Evolutionary conservation across 2,113 vertebrate species (phyloP).

Genomic region (Trachemys scripta): DNA sequence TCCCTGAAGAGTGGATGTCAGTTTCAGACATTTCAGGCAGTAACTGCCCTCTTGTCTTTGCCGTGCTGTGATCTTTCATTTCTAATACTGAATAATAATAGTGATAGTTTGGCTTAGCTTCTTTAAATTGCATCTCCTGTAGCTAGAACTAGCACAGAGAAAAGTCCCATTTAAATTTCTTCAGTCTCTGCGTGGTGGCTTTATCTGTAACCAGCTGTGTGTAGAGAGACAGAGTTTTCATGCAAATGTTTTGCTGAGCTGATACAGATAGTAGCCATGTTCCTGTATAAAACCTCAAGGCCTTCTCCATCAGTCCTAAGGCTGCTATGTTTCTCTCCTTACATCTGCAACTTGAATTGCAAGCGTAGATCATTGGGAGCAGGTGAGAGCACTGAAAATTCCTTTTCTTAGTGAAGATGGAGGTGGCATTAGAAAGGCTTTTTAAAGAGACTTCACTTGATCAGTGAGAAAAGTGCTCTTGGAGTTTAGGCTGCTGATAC

Average conservation of each 20-base stretch:
- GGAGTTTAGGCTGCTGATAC: background rate
- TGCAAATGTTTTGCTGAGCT: background rate
- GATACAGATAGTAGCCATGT: background rate
- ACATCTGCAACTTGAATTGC: background rate
- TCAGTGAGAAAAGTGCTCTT: background rate
- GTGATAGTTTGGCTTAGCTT: background rate
- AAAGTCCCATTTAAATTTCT: background rate
- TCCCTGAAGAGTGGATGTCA: conserved; percentile 11
- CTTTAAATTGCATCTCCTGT: background rate
- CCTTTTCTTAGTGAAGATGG: background rate
- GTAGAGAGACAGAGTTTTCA: background rate
- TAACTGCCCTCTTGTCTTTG: conserved; percentile 12
- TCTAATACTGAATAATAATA: background rate
- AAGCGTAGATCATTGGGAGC: background rate
- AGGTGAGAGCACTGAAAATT: background rate
- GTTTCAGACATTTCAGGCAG: conserved; percentile 27
- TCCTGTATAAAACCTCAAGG: background rate
- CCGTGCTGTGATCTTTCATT: background rate
- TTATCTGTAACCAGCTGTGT: background rate
- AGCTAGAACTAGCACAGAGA: background rate
- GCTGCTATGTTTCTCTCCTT: background rate
- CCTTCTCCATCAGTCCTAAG: background rate
- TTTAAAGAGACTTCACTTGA: background rate
- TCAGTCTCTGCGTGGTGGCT: background rate
- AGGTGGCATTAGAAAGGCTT: background rate